Conservation (phyloP, 2,113 vertebrate species). For the Heterocephalus glaber region DNA sequence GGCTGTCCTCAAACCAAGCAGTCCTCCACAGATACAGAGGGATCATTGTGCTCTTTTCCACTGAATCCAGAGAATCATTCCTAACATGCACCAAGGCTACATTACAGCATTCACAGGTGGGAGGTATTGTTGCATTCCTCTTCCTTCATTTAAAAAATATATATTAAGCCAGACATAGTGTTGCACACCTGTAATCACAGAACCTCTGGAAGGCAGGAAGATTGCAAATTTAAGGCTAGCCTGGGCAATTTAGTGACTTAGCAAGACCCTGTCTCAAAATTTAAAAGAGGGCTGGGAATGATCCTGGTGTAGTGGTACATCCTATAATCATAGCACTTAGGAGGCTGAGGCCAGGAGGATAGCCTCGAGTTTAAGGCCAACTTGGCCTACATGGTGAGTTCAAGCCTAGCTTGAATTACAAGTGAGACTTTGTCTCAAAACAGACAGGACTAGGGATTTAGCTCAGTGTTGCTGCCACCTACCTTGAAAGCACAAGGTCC, state of each 20-base stretch:
- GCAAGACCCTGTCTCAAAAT: neutral
- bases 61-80: neutral
- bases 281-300: neutral
- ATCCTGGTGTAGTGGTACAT: neutral
- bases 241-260: neutral
- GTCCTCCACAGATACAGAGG: neutral
- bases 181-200: neutral
- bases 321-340: neutral
- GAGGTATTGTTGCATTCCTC: constrained; percentile 7
- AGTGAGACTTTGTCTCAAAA: neutral
- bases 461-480: too few relatives aligned
- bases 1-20: neutral
- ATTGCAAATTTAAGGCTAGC: neutral
- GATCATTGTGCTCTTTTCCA: neutral
- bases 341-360: neutral
- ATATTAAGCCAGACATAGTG: neutral
- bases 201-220: neutral
- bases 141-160: neutral
- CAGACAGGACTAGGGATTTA: too few relatives aligned
- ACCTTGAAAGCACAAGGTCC: too few relatives aligned
- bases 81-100: neutral
- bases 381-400: neutral
- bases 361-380: neutral
- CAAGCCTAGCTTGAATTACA: neutral
- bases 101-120: neutral